Evolutionary conservation across 92 coral and sea anemone genomes (phyloP).

Genomic region (Zoanthus sansibaricus): DNA sequence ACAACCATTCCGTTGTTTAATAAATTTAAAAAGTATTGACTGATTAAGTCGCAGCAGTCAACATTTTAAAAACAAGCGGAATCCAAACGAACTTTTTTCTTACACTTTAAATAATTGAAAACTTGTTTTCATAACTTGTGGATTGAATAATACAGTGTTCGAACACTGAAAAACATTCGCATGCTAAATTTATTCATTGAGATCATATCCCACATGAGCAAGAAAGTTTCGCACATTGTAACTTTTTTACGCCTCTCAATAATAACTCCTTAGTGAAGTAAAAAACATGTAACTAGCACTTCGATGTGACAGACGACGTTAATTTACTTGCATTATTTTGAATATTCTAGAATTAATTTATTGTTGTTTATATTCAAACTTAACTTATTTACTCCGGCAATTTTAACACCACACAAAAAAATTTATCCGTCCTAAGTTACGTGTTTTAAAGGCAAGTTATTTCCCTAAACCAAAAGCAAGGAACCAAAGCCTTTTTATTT

Average conservation of each 20-base stretch:
- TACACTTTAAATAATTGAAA: not conserved
- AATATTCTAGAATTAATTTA: conserved; percentile 4
- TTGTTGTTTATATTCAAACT: not conserved
- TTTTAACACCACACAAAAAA: not conserved
- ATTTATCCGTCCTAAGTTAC: not conserved
- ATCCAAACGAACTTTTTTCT: not conserved
- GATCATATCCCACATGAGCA: not conserved
- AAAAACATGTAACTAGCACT: not conserved
- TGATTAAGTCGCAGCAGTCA: not conserved
- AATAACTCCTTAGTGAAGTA: not conserved
- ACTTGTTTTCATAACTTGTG: not conserved
- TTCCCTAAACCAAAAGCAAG: not conserved
- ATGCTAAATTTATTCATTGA: not conserved
- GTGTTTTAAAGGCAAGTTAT: not conserved
- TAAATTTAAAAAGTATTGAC: not conserved
- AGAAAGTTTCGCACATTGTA: not conserved
- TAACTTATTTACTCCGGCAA: not conserved
- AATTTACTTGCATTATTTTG: not conserved
- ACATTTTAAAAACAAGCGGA: not conserved
- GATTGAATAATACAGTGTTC: not conserved
- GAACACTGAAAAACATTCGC: too few species aligned
- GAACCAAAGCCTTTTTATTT: not conserved
- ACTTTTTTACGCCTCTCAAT: not conserved
- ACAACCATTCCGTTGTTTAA: too few species aligned
- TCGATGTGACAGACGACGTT: not conserved